phyloP scores from a whole-genome alignment of 1,140 invertebrate species.

The Zaprionus nigranus region DNA sequence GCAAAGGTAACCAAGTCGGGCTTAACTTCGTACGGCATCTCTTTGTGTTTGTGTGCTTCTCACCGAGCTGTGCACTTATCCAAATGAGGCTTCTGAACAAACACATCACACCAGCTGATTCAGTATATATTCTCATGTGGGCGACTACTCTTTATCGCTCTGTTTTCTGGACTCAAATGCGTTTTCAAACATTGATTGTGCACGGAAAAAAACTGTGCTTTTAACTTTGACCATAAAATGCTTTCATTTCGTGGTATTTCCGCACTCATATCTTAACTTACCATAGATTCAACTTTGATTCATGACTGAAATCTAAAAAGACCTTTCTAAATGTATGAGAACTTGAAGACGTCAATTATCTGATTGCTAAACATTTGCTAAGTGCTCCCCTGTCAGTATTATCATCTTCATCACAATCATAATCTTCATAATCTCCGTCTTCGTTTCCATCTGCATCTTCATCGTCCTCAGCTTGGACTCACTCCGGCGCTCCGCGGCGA shows the following conservation, averaged over 20 bases:
- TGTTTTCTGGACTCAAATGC: background rate
- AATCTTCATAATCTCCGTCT: slow-evolving; percentile 37
- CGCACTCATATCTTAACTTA: background rate
- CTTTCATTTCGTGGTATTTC: background rate
- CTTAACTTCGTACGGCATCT: slow-evolving; percentile 4
- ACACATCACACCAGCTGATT: background rate
- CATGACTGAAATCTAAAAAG: background rate
- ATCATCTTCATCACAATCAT: slow-evolving; percentile 30
- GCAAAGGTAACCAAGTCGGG: too few species aligned
- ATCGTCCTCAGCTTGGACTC: background rate
- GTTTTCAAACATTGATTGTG: slow-evolving; percentile 1
- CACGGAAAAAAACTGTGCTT: background rate
- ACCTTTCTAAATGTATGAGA: slow-evolving; percentile 19
- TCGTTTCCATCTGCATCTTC: slow-evolving; percentile 1
- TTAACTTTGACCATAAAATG: too few species aligned
- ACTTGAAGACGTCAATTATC: slow-evolving; percentile 48
- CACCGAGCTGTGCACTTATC: slow-evolving; percentile 7
- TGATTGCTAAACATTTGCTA: slow-evolving; percentile 58
- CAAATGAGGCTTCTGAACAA: slow-evolving; percentile 8
- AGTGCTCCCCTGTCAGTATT: slow-evolving; percentile 63
- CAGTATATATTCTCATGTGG: background rate
- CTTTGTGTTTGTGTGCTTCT: background rate
- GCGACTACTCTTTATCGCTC: background rate
- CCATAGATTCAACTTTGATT: background rate
- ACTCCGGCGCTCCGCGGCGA: slow-evolving; percentile 11